Evolutionary conservation across 2,797 vertebrate genomes (phyloP).

Genomic region (Ptychadena robeensis): DNA sequence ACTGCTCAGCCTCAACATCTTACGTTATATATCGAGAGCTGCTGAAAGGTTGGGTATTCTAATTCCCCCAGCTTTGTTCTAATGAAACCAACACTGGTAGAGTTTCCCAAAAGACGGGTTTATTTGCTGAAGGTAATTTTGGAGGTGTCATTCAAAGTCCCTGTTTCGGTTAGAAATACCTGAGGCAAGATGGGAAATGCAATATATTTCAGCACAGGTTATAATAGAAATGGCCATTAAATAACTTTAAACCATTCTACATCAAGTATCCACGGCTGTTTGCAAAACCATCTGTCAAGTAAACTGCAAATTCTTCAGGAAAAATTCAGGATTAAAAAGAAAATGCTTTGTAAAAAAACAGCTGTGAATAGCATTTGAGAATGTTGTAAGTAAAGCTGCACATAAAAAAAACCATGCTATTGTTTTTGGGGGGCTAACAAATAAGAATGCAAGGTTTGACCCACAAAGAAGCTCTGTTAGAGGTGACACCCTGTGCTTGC

Average conservation of each 20-base stretch:
- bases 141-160: conserved; percentile 49
- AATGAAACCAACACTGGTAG: not conserved
- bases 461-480: too few species aligned
- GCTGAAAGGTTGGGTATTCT: conserved; percentile 6
- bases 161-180: conserved; percentile 31
- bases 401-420: too few species aligned
- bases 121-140: conserved; percentile 39
- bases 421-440: too few species aligned
- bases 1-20: not conserved
- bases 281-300: conserved; percentile 29
- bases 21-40: not conserved
- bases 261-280: conserved; percentile 24
- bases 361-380: too few species aligned
- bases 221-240: conserved; percentile 41
- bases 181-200: conserved; percentile 12
- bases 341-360: not conserved
- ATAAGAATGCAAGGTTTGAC: too few species aligned
- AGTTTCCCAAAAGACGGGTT: conserved; percentile 17
- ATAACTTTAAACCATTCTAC: conserved; percentile 22
- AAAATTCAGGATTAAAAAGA: not conserved
- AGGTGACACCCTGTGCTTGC: too few species aligned
- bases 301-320: conserved; percentile 13
- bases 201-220: conserved; percentile 16
- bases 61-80: conserved; percentile 10
- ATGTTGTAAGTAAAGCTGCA: too few species aligned